Conservation (phyloP, 2,888 invertebrate genomes). For the Anaspis maculata region DNA sequence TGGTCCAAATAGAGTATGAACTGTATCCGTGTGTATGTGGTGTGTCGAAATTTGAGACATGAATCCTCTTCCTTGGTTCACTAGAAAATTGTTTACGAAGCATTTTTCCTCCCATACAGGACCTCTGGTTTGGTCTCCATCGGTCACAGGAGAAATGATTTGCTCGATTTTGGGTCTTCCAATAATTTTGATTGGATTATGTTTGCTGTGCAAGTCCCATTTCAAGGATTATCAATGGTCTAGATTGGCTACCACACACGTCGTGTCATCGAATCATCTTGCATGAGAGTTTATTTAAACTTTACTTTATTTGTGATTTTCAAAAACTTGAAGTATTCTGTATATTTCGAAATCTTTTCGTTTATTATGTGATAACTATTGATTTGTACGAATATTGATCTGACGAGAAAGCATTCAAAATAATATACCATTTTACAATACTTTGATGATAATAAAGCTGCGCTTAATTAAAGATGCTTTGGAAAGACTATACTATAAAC, state of each 20-base stretch:
- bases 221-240: slow-evolving; percentile 40
- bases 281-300: too few species aligned
- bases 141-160: slow-evolving; percentile 52
- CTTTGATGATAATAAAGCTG: too few species aligned
- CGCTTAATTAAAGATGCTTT: too few species aligned
- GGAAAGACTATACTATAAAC: too few species aligned
- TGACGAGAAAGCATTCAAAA: too few species aligned
- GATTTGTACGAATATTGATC: too few species aligned
- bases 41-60: slow-evolving; percentile 29
- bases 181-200: slow-evolving; percentile 48
- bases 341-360: too few species aligned
- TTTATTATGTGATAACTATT: too few species aligned
- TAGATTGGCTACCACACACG: slow-evolving; percentile 20
- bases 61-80: neutral
- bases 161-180: slow-evolving; percentile 52
- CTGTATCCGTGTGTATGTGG: slow-evolving; percentile 25
- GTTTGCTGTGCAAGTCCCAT: slow-evolving; percentile 47
- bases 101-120: slow-evolving; percentile 39
- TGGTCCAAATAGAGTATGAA: neutral
- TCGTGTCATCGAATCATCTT: neutral
- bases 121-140: slow-evolving; percentile 47
- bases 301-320: too few species aligned
- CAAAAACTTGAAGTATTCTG: too few species aligned
- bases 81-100: neutral
- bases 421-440: too few species aligned